phyloP scores from a whole-genome alignment of 2,113 vertebrate genomes.

The Campylomormyrus tamandua region DNA sequence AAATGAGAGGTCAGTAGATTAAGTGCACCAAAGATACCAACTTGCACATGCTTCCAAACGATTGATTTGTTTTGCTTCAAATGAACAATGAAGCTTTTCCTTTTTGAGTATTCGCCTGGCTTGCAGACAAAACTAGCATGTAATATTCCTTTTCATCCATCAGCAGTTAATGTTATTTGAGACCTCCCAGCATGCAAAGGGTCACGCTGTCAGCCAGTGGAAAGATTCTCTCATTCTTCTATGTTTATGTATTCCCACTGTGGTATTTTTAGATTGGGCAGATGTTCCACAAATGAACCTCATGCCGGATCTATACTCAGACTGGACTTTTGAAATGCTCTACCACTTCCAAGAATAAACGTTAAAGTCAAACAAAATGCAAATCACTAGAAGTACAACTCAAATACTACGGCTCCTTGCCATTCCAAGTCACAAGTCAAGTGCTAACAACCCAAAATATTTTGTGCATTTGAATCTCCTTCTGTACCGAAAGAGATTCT shows the following conservation, averaged over 20 bases:
- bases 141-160: background rate
- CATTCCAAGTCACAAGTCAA: background rate
- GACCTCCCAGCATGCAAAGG: background rate
- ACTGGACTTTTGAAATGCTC: background rate
- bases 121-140: background rate
- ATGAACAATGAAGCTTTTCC: conserved; percentile 6
- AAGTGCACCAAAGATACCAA: background rate
- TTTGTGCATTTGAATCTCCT: background rate
- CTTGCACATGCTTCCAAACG: background rate
- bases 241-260: conserved; percentile 41
- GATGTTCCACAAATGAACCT: conserved; percentile 12
- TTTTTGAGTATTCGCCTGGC: background rate
- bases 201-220: conserved; percentile 19
- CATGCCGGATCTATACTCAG: background rate
- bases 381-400: background rate
- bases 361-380: background rate
- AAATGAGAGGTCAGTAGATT: background rate
- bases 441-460: background rate
- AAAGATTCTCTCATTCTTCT: conserved; percentile 44
- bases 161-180: background rate
- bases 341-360: background rate
- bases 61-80: background rate
- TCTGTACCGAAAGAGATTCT: background rate
- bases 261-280: conserved; percentile 47
- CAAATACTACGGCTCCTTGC: background rate